Evolutionary conservation across 1,140 invertebrate genomes (phyloP).

Genomic region (Ostrea edulis): DNA sequence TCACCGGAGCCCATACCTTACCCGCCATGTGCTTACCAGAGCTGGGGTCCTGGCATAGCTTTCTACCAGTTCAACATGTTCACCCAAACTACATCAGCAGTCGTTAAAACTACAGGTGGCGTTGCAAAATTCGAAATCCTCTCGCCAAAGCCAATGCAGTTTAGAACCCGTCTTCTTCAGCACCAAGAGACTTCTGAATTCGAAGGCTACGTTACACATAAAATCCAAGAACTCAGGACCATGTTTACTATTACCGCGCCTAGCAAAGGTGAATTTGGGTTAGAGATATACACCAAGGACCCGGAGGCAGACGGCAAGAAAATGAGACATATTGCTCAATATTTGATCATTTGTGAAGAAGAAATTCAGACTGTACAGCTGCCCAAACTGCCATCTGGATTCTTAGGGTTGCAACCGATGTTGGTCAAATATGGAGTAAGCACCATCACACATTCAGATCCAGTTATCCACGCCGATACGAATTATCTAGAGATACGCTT

Average conservation of each 20-base stretch:
- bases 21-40: constrained; percentile 77
- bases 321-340: constrained; percentile 78
- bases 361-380: constrained; percentile 68
- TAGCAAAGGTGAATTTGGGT: constrained; percentile 76
- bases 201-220: constrained; percentile 73
- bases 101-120: constrained; percentile 71
- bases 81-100: constrained; percentile 71
- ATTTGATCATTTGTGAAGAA: constrained; percentile 76
- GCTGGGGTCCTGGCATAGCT: constrained; percentile 75
- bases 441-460: constrained; percentile 75
- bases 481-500: constrained; percentile 75
- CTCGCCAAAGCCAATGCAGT: constrained; percentile 70
- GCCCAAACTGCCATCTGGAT: constrained; percentile 76
- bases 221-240: constrained; percentile 72
- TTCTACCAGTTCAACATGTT: constrained; percentile 73
- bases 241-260: constrained; percentile 76
- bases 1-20: constrained; percentile 69
- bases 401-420: constrained; percentile 77
- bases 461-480: constrained; percentile 72
- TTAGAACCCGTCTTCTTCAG: constrained; percentile 75
- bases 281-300: constrained; percentile 79
- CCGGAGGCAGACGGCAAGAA: constrained; percentile 75
- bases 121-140: constrained; percentile 69
- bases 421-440: constrained; percentile 73
- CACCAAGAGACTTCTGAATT: constrained; percentile 69